phyloP scores from a whole-genome alignment of 2,797 vertebrate genomes.

The Pseudopleuronectes americanus region DNA sequence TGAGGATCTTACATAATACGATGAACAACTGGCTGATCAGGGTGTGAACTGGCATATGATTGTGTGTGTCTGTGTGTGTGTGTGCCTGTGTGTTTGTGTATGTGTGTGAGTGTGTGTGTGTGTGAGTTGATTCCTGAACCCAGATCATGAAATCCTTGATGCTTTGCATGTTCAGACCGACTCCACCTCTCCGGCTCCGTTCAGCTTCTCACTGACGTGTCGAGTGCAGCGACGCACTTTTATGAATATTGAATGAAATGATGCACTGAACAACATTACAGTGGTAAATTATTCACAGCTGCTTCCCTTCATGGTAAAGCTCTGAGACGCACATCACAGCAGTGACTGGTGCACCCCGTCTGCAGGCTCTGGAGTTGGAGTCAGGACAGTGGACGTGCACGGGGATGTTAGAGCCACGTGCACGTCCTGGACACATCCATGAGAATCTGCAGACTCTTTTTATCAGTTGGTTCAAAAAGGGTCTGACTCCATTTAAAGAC shows the following conservation, averaged over 20 bases:
- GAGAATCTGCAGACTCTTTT: no score
- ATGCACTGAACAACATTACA: conserved; percentile 39
- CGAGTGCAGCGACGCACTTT: conserved; percentile 18
- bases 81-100: no score
- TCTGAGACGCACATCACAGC: background rate
- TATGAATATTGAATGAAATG: conserved; percentile 52
- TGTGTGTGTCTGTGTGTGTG: no score
- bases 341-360: background rate
- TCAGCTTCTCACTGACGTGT: conserved; percentile 27
- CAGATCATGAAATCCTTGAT: no score
- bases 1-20: conserved; percentile 51
- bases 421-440: no score
- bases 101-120: background rate
- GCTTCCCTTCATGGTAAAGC: conserved; percentile 15
- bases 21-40: conserved; percentile 5
- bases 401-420: no score
- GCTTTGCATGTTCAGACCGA: no score
- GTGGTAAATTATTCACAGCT: conserved; percentile 53
- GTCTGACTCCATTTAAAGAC: no score
- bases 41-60: background rate
- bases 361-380: background rate
- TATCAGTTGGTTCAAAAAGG: no score
- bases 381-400: background rate
- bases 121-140: no score
- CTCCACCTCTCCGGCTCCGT: conserved; percentile 10